A percentile compares a stretch with the other conserved stretches of the same genome.
Evolutionary conservation across 2,113 vertebrate species (phyloP).

Genomic region (Nansenia antarctica): DNA sequence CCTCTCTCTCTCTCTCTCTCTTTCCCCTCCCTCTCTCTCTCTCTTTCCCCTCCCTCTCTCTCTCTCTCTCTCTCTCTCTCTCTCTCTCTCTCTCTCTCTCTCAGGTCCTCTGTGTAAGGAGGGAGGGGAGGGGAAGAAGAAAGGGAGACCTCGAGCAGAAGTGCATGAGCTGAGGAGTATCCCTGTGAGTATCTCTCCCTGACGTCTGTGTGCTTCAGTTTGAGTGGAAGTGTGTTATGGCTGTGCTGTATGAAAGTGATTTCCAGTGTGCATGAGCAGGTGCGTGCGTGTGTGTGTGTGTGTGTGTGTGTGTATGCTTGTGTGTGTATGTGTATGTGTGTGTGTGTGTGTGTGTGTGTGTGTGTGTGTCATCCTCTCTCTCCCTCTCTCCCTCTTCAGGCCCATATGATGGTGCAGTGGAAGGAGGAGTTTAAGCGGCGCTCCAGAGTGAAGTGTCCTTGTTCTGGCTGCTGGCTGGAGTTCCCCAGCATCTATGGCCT

Average conservation of each 20-base stretch:
- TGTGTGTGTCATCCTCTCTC: conserved; percentile 31
- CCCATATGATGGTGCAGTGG: conserved; percentile 92
- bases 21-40: conserved; percentile 18
- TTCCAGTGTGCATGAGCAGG: too few relatives aligned
- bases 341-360: conserved; percentile 27
- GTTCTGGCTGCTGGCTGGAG: conserved; percentile 95
- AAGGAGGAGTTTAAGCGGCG: conserved; percentile 95
- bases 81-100: conserved; percentile 18
- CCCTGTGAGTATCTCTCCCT: conserved; percentile 82
- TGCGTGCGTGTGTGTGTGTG: too few relatives aligned
- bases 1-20: conserved; percentile 9
- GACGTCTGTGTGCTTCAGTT: too few relatives aligned
- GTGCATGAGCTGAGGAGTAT: conserved; percentile 90
- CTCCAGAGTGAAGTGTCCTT: conserved; percentile 92
- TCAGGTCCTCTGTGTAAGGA: conserved; percentile 82
- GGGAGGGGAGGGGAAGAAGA: conserved; percentile 86
- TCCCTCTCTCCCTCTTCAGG: conserved; percentile 69
- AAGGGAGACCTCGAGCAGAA: conserved; percentile 88
- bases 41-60: not conserved
- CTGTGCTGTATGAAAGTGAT: too few relatives aligned
- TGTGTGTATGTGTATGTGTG: too few relatives aligned
- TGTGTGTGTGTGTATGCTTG: too few relatives aligned
- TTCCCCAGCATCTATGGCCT: conserved; percentile 97
- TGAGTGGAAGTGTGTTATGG: too few relatives aligned
- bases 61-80: conserved; percentile 45